Percentiles rank a stretch among this genome's conserved stretches.
Conservation (phyloP, 2,888 invertebrate species). For the Hypsopygia costalis region DNA sequence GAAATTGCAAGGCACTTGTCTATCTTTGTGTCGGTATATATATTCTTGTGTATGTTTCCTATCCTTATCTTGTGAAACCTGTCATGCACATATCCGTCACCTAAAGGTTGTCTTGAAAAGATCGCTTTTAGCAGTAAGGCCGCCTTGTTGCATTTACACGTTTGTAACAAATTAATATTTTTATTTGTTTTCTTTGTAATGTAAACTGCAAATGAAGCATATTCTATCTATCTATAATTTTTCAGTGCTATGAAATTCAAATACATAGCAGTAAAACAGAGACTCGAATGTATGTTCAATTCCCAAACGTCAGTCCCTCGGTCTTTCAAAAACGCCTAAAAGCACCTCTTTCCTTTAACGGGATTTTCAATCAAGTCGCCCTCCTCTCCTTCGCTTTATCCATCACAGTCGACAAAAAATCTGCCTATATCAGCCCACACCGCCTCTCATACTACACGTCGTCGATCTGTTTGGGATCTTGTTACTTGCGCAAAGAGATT, state of each 20-base stretch:
- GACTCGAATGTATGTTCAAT: conserved; percentile 15
- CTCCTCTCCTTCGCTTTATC: conserved; percentile 48
- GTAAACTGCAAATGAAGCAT: too few relatives aligned
- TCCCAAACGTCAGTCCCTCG: conserved; percentile 13
- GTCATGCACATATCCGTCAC: too few relatives aligned
- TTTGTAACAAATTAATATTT: too few relatives aligned
- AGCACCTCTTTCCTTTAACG: conserved; percentile 42
- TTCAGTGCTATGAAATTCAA: background rate
- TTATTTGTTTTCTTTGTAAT: too few relatives aligned
- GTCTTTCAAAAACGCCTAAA: conserved; percentile 30
- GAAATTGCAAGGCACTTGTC: too few relatives aligned
- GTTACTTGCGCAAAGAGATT: conserved; percentile 18
- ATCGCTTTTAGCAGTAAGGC: too few relatives aligned
- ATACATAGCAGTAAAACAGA: conserved; percentile 10
- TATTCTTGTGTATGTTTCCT: too few relatives aligned
- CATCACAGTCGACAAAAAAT: conserved; percentile 61
- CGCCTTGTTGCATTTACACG: too few relatives aligned
- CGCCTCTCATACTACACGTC: conserved; percentile 16
- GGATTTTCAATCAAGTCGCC: conserved; percentile 58
- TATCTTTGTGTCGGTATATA: too few relatives aligned
- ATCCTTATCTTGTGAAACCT: too few relatives aligned
- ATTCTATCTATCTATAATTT: too few relatives aligned
- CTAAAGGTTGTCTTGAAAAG: too few relatives aligned
- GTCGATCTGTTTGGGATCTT: conserved; percentile 25
- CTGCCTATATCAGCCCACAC: conserved; percentile 50